Evolutionary conservation across 2,113 vertebrate genomes (phyloP).

Genomic region (Menidia beryllina): DNA sequence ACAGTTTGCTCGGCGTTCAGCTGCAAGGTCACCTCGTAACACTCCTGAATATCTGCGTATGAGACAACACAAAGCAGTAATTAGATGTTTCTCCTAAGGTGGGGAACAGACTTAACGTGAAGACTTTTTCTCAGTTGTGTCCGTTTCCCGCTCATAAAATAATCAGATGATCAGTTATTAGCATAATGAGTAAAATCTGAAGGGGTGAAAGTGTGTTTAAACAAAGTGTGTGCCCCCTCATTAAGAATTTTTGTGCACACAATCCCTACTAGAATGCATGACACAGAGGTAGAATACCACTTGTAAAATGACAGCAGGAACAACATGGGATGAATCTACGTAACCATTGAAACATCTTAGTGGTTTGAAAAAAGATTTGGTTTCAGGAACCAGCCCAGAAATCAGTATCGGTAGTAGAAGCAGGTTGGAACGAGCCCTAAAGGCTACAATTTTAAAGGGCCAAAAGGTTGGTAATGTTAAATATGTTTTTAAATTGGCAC

Average conservation of each 20-base stretch:
- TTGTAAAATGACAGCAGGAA: constrained; percentile 20
- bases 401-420: no score
- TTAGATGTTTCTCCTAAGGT: constrained; percentile 29
- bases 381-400: no score
- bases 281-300: constrained; percentile 49
- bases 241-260: no score
- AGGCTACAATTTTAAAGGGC: no score
- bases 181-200: constrained; percentile 23
- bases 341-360: no score
- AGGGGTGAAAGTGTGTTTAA: constrained; percentile 56
- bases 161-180: constrained; percentile 25
- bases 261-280: constrained; percentile 39
- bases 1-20: constrained; percentile 72
- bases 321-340: no score
- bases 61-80: constrained; percentile 31
- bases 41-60: constrained; percentile 84
- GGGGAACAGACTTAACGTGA: constrained; percentile 7
- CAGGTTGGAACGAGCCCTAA: no score
- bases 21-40: constrained; percentile 85
- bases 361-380: no score
- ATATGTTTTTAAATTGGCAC: no score
- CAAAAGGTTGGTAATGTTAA: no score
- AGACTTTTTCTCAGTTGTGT: neutral
- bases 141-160: constrained; percentile 9
- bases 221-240: constrained; percentile 39